Percentiles rank a stretch among this genome's conserved stretches.
Evolutionary conservation across 2,113 vertebrate genomes (phyloP).

Genomic region (Cebus imitator): DNA sequence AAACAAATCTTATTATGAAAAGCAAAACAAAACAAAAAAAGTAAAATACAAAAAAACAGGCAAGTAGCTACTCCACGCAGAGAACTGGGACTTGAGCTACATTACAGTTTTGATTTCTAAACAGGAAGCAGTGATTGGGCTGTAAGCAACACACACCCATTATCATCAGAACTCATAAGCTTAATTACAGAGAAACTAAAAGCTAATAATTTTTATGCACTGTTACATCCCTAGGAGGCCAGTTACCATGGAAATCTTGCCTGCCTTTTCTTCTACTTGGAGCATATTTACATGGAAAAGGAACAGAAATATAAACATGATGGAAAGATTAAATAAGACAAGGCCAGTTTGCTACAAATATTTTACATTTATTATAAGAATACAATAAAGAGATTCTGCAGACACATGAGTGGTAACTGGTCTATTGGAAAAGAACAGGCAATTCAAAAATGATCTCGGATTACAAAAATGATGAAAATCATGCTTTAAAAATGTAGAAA

Average conservation of each 20-base stretch:
- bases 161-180: conserved; percentile 24
- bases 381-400: conserved; percentile 82
- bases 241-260: conserved; percentile 54
- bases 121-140: conserved; percentile 3
- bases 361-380: conserved; percentile 89
- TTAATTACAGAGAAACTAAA: conserved; percentile 70
- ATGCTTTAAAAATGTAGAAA: conserved; percentile 71
- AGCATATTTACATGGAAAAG: conserved; percentile 54
- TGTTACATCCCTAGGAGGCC: conserved; percentile 22
- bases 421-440: conserved; percentile 79
- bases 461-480: conserved; percentile 77
- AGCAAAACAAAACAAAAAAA: background rate
- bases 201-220: conserved; percentile 55
- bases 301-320: conserved; percentile 55
- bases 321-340: conserved; percentile 65
- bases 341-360: conserved; percentile 80
- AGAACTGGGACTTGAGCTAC: conserved; percentile 4
- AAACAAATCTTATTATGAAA: conserved; percentile 36
- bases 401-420: conserved; percentile 79
- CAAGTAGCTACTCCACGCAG: background rate
- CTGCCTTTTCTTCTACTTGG: conserved; percentile 30
- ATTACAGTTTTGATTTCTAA: conserved; percentile 37
- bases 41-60: background rate
- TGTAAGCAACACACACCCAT: background rate
- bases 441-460: conserved; percentile 73